Evolutionary conservation across 1,140 invertebrate genomes (phyloP).

Genomic region (Aphaenogaster floridana): DNA sequence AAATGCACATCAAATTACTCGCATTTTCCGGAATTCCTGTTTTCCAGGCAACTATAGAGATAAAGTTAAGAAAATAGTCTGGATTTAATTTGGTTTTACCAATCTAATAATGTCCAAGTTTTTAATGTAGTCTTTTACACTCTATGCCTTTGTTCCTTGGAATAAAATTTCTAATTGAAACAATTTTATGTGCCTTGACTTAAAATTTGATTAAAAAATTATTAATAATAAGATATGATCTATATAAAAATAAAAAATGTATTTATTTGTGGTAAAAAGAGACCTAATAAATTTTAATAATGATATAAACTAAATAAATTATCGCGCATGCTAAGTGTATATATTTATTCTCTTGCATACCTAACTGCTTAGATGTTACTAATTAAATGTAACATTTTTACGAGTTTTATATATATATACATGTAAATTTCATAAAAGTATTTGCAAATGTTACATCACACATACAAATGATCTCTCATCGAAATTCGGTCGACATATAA

Average conservation of each 20-base stretch:
- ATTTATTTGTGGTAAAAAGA: background rate
- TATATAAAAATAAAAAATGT: background rate
- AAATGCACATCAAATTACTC: background rate
- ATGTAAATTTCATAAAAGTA: background rate
- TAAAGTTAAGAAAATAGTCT: background rate
- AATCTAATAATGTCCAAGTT: background rate
- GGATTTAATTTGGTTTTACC: background rate
- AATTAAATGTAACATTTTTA: no score
- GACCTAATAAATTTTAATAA: background rate
- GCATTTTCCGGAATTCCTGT: background rate
- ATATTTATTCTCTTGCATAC: no score
- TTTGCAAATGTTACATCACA: background rate
- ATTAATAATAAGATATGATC: background rate
- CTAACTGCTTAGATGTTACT: no score
- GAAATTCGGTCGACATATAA: background rate
- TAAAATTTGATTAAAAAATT: background rate
- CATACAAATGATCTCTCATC: background rate
- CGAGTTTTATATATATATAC: no score
- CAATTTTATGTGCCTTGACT: background rate
- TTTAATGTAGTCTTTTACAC: background rate
- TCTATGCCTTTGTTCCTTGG: background rate
- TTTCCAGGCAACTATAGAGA: background rate
- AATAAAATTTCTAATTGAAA: background rate
- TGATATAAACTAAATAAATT: background rate
- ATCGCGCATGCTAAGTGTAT: background rate